Evolutionary conservation across 2,888 invertebrate species (phyloP).

Genomic region (Magallana nippona): DNA sequence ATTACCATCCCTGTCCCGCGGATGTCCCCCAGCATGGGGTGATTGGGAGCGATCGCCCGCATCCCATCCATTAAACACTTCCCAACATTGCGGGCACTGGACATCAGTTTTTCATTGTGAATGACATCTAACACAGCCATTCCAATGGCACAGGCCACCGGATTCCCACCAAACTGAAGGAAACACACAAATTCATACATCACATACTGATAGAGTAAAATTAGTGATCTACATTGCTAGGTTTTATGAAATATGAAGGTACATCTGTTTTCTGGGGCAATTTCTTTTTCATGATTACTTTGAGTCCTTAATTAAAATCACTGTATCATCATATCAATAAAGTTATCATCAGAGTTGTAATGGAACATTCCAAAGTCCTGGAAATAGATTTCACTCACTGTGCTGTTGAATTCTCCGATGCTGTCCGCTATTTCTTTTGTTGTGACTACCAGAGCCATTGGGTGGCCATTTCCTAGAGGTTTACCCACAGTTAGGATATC

Average conservation of each 20-base stretch:
- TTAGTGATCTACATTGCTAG: too few species aligned
- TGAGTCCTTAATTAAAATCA: too few species aligned
- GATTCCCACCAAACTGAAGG: slow-evolving; percentile 91
- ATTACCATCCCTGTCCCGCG: slow-evolving; percentile 73
- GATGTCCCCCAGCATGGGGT: slow-evolving; percentile 72
- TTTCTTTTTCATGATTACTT: too few species aligned
- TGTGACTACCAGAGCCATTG: slow-evolving; percentile 96
- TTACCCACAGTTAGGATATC: slow-evolving; percentile 98
- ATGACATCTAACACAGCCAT: slow-evolving; percentile 92
- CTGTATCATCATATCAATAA: too few species aligned
- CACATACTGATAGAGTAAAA: too few species aligned
- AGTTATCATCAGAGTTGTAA: too few species aligned
- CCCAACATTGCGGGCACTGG: slow-evolving; percentile 72
- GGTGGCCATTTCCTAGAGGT: slow-evolving; percentile 95
- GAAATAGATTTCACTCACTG: slow-evolving; percentile 81
- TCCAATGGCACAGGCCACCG: slow-evolving; percentile 97
- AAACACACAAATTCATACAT: too few species aligned
- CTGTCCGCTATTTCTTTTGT: slow-evolving; percentile 92
- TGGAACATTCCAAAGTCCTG: neutral
- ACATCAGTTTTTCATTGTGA: slow-evolving; percentile 73
- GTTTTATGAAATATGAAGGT: too few species aligned
- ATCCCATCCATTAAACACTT: slow-evolving; percentile 71
- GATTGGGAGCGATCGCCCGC: slow-evolving; percentile 63
- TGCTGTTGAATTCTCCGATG: slow-evolving; percentile 97
- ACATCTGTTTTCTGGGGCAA: too few species aligned